Conservation (phyloP, 1,140 invertebrate species). For the Atta colombica region DNA sequence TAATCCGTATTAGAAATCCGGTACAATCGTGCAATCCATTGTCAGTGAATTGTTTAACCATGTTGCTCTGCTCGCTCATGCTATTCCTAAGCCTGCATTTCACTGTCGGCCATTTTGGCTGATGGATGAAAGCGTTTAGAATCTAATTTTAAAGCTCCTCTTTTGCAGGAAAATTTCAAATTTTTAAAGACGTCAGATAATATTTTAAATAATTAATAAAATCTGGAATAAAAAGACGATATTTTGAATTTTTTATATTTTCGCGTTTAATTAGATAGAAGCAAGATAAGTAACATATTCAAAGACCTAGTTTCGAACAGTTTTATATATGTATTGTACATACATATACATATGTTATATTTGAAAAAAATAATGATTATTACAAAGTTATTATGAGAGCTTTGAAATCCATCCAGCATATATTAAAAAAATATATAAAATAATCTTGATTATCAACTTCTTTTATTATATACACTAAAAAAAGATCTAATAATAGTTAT, state of each 20-base stretch:
- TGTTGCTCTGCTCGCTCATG: slow-evolving; percentile 53
- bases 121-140: neutral
- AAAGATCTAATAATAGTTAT: too few species aligned
- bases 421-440: neutral
- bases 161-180: neutral
- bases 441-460: neutral
- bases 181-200: neutral
- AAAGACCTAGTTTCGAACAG: neutral
- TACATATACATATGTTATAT: neutral
- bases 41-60: slow-evolving; percentile 67
- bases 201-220: slow-evolving; percentile 1
- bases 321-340: neutral
- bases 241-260: neutral
- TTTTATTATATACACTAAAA: neutral
- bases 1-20: slow-evolving; percentile 67
- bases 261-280: neutral
- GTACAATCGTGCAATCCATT: slow-evolving; percentile 32
- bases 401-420: neutral
- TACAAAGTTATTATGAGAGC: neutral
- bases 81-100: slow-evolving; percentile 62
- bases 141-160: neutral
- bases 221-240: neutral
- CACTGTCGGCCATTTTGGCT: neutral
- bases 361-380: neutral
- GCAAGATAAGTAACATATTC: neutral